Conservation (phyloP, 1,140 invertebrate genomes). For the Pseudachorutes palmiensis region DNA sequence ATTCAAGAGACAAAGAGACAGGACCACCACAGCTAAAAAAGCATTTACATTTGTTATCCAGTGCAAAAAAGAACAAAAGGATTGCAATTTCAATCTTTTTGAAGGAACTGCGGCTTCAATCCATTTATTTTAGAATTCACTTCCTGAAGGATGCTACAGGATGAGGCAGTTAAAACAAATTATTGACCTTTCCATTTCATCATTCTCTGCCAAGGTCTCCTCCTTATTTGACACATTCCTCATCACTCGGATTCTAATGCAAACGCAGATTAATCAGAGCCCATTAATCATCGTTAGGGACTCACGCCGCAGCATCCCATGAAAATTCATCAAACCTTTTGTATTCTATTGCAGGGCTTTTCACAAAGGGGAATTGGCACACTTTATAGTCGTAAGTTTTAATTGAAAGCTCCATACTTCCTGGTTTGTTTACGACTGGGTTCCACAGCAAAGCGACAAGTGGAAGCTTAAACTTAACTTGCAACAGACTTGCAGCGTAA, state of each 20-base stretch:
- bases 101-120: neutral
- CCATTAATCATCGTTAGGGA: neutral
- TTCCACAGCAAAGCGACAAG: neutral
- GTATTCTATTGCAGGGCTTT: neutral
- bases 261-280: neutral
- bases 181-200: conserved; percentile 10
- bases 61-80: neutral
- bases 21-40: conserved; percentile 10
- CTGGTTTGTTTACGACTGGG: neutral
- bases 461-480: too few species aligned
- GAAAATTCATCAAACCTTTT: neutral
- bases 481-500: too few species aligned
- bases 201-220: neutral
- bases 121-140: neutral
- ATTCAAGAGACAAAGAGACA: conserved; percentile 23
- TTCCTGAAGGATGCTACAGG: too few species aligned
- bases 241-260: neutral
- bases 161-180: neutral
- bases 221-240: neutral
- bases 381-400: neutral
- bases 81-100: neutral
- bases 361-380: neutral
- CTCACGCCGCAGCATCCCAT: neutral
- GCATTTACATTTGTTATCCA: neutral
- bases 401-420: neutral